Evolutionary conservation across 2,888 invertebrate species (phyloP).

Genomic region (Pollenia labialis): DNA sequence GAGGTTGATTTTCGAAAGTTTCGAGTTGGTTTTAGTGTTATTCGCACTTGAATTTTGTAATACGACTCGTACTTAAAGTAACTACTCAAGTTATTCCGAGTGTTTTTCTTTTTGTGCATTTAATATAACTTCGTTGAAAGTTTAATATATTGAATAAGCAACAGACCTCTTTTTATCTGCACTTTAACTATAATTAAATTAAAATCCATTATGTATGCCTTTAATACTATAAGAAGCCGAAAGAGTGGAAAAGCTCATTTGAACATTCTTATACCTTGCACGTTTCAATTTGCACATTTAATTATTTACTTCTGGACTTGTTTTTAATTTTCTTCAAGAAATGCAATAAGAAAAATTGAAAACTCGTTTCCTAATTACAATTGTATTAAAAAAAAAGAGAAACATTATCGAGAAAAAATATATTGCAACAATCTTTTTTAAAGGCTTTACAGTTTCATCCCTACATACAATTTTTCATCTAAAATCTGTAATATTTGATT

Average conservation of each 20-base stretch:
- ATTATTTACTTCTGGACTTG: constrained; percentile 5
- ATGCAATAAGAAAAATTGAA: background rate
- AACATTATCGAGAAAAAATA: background rate
- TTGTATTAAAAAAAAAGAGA: background rate
- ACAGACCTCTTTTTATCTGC: no score
- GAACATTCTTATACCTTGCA: background rate
- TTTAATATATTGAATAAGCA: no score
- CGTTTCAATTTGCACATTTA: constrained; percentile 6
- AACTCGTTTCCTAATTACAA: background rate
- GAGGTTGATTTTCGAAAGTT: no score
- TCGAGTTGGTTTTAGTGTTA: no score
- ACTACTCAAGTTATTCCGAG: no score
- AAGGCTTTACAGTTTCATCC: background rate
- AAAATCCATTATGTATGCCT: background rate
- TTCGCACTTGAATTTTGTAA: no score
- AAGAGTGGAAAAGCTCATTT: background rate
- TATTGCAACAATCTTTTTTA: background rate
- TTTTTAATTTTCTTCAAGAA: background rate
- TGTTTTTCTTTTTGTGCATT: no score
- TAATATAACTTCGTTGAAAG: no score
- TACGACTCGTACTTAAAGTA: no score
- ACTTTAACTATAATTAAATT: background rate
- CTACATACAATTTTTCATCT: background rate
- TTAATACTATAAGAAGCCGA: background rate
- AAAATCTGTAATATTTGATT: constrained; percentile 15